Conservation (phyloP, 2,888 invertebrate species). For the Leucophenga maculata region DNA sequence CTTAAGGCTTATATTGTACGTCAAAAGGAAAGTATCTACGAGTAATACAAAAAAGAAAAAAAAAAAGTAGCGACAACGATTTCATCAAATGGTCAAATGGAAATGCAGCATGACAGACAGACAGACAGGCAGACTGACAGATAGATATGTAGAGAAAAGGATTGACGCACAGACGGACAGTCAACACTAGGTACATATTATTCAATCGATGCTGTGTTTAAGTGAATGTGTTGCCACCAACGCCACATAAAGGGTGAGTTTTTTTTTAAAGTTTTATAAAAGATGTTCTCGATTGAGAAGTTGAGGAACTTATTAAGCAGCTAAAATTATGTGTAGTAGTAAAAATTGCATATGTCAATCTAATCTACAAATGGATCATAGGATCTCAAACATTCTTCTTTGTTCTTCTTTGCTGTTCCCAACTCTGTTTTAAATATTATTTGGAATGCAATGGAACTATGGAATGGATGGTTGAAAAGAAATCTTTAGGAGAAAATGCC, state of each 20-base stretch:
- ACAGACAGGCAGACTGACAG: neutral
- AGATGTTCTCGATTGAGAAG: neutral
- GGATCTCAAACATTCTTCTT: no score
- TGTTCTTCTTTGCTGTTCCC: no score
- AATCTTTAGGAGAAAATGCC: no score
- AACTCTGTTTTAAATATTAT: no score
- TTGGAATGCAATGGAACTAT: no score
- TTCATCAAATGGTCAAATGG: conserved; percentile 17
- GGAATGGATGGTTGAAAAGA: no score
- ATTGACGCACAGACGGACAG: neutral
- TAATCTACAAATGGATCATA: no score
- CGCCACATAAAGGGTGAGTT: conserved; percentile 1
- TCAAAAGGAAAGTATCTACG: conserved; percentile 14
- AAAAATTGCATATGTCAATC: no score
- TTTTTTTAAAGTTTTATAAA: no score
- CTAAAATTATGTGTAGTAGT: neutral
- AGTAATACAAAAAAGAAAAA: no score
- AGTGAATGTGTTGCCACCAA: neutral
- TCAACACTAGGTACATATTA: neutral
- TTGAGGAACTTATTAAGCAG: neutral
- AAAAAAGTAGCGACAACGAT: conserved; percentile 10
- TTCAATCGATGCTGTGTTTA: conserved; percentile 3
- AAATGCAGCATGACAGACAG: neutral
- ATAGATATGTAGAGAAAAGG: neutral
- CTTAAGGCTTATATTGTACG: neutral